Percentiles rank a stretch among this genome's conserved stretches.
Evolutionary conservation across 2,888 invertebrate species (phyloP).

Genomic region (Choristoneura rosaceana): DNA sequence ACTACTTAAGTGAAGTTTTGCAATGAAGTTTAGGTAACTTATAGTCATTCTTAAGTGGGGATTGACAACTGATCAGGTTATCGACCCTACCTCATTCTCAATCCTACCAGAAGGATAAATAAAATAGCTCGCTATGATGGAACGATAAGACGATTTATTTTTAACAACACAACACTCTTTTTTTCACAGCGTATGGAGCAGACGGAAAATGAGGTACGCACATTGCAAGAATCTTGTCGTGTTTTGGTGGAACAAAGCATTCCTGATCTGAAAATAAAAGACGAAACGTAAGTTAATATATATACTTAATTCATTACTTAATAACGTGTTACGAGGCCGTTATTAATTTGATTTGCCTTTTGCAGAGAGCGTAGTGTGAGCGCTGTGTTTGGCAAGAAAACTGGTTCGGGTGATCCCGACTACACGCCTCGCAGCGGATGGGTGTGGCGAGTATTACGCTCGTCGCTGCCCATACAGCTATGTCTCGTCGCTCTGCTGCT

Average conservation of each 20-base stretch:
- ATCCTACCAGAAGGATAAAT: too few relatives aligned
- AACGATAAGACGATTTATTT: neutral
- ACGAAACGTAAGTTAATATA: slow-evolving; percentile 66
- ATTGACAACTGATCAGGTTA: too few relatives aligned
- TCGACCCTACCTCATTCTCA: too few relatives aligned
- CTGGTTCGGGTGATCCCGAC: slow-evolving; percentile 85
- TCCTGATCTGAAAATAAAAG: slow-evolving; percentile 76
- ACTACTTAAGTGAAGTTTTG: too few relatives aligned
- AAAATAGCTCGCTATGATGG: too few relatives aligned
- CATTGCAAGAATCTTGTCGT: slow-evolving; percentile 89
- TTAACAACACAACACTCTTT: neutral
- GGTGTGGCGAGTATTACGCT: slow-evolving; percentile 91
- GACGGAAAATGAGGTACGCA: slow-evolving; percentile 89
- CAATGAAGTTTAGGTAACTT: too few relatives aligned
- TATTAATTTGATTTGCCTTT: slow-evolving; percentile 45
- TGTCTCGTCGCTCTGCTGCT: slow-evolving; percentile 90
- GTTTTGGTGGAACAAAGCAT: slow-evolving; percentile 80
- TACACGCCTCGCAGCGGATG: slow-evolving; percentile 85
- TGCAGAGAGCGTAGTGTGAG: slow-evolving; percentile 63
- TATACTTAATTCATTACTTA: neutral
- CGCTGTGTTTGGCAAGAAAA: slow-evolving; percentile 75
- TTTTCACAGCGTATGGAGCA: slow-evolving; percentile 87
- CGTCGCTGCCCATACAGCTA: slow-evolving; percentile 91
- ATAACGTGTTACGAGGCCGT: neutral
- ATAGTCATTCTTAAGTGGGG: too few relatives aligned